These are phyloP conservation scores for Enoplosus armatus DNA, from an alignment of 2,797 vertebrate species.

Conservation along the genomic window DNA sequence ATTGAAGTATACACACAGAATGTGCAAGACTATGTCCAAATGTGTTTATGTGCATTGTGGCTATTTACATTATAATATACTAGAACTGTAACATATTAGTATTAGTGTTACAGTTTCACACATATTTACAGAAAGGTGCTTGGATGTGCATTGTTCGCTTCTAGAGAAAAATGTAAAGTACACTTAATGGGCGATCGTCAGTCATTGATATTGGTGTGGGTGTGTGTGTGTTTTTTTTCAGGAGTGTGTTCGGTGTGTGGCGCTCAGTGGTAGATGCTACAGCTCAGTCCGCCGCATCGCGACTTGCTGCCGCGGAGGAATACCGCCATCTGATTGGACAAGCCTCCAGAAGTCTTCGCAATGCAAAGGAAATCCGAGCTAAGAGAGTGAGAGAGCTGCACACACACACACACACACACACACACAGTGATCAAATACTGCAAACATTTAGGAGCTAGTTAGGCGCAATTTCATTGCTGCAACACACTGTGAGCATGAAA, in stretches of 20 bases:
- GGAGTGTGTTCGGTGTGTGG: conserved; percentile 89
- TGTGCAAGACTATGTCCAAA: not conserved
- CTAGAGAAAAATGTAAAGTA: not conserved
- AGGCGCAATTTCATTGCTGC: not conserved
- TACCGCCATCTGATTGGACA: conserved; percentile 83
- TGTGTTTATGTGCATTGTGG: not conserved
- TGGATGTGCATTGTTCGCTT: not conserved
- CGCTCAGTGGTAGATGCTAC: conserved; percentile 89
- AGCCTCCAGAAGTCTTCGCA: conserved; percentile 81
- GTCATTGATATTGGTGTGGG: not conserved
- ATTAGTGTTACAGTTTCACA: not conserved
- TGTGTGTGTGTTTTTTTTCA: conserved; percentile 69
- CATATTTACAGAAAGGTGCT: not conserved
- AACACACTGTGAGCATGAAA: not conserved
- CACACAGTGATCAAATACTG: not conserved
- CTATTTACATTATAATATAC: not conserved
- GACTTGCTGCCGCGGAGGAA: conserved; percentile 85
- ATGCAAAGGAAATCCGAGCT: conserved; percentile 86
- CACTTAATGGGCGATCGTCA: not conserved
- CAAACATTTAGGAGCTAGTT: not conserved
- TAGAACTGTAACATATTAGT: not conserved
- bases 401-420: no score
- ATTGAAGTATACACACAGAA: not conserved
- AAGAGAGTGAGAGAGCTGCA: conserved; percentile 84
- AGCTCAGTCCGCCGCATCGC: conserved; percentile 78